phyloP scores from a whole-genome alignment of 1,140 invertebrate genomes.

The Diorhabda carinulata region DNA sequence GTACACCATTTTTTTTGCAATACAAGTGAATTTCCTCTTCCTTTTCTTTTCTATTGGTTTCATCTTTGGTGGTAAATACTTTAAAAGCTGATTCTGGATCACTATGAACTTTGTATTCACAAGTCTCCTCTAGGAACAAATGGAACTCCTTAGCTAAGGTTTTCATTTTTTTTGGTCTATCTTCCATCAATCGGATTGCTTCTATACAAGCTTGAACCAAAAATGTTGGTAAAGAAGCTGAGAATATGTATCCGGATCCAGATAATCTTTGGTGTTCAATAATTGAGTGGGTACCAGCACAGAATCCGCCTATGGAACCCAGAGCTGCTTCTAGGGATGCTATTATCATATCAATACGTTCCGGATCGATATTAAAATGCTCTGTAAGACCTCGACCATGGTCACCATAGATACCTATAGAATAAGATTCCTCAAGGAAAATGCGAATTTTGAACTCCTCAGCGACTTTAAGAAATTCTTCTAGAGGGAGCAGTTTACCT shows the following conservation, averaged over 20 bases:
- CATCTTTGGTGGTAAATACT: constrained; percentile 30
- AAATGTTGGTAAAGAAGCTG: constrained; percentile 41
- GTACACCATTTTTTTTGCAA: constrained; percentile 32
- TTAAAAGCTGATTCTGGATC: constrained; percentile 36
- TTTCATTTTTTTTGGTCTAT: constrained; percentile 31
- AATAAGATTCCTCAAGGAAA: constrained; percentile 43
- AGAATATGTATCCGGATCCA: constrained; percentile 41
- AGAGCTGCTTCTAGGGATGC: constrained; percentile 41
- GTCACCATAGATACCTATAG: constrained; percentile 40
- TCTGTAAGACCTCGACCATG: constrained; percentile 39
- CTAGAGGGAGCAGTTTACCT: constrained; percentile 34
- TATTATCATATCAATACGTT: constrained; percentile 40
- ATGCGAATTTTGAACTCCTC: constrained; percentile 39
- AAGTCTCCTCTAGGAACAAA: constrained; percentile 24
- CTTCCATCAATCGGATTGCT: constrained; percentile 29
- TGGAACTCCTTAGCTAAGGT: constrained; percentile 28
- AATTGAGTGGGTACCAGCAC: constrained; percentile 35
- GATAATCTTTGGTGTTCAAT: constrained; percentile 43
- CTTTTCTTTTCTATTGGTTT: constrained; percentile 13
- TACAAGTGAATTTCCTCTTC: constrained; percentile 23
- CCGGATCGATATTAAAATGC: constrained; percentile 35
- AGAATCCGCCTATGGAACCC: constrained; percentile 44
- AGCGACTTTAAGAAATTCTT: constrained; percentile 34
- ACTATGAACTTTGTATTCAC: constrained; percentile 32
- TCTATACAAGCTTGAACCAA: constrained; percentile 38